phyloP scores from a whole-genome alignment of 1,140 invertebrate species.

The Aphelenchoides avenae region DNA sequence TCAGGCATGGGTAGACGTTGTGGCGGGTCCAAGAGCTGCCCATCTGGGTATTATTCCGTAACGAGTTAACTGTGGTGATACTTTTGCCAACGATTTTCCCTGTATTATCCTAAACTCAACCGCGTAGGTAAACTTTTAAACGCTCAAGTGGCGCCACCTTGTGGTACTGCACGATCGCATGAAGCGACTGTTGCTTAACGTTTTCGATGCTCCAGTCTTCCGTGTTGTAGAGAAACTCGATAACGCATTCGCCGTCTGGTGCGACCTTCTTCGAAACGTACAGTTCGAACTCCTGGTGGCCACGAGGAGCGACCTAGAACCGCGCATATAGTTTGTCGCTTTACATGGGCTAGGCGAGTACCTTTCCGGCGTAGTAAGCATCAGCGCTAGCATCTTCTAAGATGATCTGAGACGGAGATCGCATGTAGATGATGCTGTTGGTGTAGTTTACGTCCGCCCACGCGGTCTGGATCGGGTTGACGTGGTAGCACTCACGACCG shows the following conservation, averaged over 20 bases:
- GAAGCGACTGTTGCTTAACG: constrained; percentile 1
- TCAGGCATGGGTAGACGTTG: constrained; percentile 13
- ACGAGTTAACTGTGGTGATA: constrained; percentile 16
- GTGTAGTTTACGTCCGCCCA: constrained; percentile 12
- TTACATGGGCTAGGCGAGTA: no score
- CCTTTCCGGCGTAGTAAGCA: no score
- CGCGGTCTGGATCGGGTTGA: constrained; percentile 4
- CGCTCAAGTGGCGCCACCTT: constrained; percentile 9
- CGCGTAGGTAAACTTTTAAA: background rate
- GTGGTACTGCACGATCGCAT: constrained; percentile 29
- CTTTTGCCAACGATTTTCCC: background rate
- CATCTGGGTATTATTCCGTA: constrained; percentile 18
- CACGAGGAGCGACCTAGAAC: no score
- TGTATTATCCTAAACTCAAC: constrained; percentile 11
- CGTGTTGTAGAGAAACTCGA: constrained; percentile 19
- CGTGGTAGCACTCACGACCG: constrained; percentile 13
- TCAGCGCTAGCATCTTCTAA: no score
- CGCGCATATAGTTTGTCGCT: no score
- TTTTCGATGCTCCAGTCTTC: constrained; percentile 15
- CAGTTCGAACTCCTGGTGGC: no score
- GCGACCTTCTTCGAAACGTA: no score
- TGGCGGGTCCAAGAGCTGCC: constrained; percentile 20
- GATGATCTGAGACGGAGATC: no score
- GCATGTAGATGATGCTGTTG: no score
- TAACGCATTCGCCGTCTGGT: no score